A percentile compares a stretch with the other conserved stretches of the same genome.
These are phyloP conservation scores for Megaceryle maxima DNA, from an alignment of 2,113 vertebrate species.

Conservation along the genomic window DNA sequence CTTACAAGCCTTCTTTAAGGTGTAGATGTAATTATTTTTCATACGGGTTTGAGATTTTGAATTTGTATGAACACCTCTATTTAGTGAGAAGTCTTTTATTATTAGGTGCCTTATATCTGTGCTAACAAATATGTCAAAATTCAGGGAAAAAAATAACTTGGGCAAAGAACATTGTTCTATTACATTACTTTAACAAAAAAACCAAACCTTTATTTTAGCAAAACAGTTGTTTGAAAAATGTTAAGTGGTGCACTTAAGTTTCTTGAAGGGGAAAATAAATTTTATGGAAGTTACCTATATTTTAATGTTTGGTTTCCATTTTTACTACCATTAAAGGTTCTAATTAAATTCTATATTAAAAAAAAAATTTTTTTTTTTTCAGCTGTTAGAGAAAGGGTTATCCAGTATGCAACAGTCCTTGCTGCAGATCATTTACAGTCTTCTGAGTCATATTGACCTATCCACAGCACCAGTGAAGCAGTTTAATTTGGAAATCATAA, in stretches of 20 bases:
- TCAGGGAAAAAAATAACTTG: neutral
- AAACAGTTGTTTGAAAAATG: no score
- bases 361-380: neutral
- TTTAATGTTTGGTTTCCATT: neutral
- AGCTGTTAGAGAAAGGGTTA: constrained; percentile 96
- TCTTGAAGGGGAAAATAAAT: neutral
- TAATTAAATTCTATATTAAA: neutral
- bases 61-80: neutral
- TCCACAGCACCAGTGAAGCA: constrained; percentile 93
- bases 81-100: neutral
- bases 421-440: constrained; percentile 94
- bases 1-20: neutral
- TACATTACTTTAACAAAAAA: neutral
- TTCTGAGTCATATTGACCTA: constrained; percentile 94
- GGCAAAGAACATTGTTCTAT: neutral
- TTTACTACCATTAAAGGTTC: neutral
- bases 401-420: constrained; percentile 96
- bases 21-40: neutral
- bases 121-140: neutral
- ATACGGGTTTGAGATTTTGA: neutral
- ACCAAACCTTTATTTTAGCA: no score
- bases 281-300: neutral
- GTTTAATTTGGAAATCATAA: constrained; percentile 99
- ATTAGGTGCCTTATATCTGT: neutral
- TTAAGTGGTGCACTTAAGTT: neutral